phyloP scores from a whole-genome alignment of 1,140 invertebrate species.

The Heliconius himera region DNA sequence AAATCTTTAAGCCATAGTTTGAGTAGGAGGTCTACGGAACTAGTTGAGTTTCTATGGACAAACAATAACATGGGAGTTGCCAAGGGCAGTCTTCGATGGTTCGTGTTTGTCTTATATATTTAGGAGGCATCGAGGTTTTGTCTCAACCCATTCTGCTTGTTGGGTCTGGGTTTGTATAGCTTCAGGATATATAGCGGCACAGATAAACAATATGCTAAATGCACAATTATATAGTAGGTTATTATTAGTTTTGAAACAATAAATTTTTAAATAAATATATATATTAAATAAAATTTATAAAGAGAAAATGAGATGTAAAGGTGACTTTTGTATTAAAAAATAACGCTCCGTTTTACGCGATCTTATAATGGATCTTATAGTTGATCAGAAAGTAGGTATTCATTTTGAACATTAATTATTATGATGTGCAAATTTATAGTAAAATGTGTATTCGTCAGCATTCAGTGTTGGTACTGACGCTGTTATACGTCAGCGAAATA shows the following conservation, averaged over 20 bases:
- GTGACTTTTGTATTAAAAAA: too few relatives aligned
- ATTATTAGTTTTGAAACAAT: not conserved
- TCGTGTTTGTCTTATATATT: slow-evolving; percentile 74
- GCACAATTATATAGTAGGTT: not conserved
- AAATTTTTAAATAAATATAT: not conserved
- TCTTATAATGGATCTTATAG: too few relatives aligned
- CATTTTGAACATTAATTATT: too few relatives aligned
- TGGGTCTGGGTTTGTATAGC: slow-evolving; percentile 7
- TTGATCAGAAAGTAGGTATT: too few relatives aligned
- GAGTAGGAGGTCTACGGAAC: slow-evolving; percentile 29
- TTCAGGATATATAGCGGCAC: slow-evolving; percentile 2
- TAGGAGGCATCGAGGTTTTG: slow-evolving; percentile 51
- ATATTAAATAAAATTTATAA: not conserved
- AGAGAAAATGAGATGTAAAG: too few relatives aligned
- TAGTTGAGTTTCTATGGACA: slow-evolving; percentile 64
- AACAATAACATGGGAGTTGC: slow-evolving; percentile 73
- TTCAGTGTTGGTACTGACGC: too few relatives aligned
- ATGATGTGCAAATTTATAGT: too few relatives aligned
- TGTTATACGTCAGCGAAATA: too few relatives aligned
- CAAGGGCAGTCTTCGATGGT: slow-evolving; percentile 51
- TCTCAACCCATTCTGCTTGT: slow-evolving; percentile 23
- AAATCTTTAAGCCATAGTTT: not conserved
- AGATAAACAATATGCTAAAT: not conserved
- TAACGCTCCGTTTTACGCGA: too few relatives aligned
- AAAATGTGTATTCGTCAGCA: too few relatives aligned